These are phyloP conservation scores for Melanotaenia maccullochi DNA, from an alignment of 2,797 vertebrate species.

Conservation along the genomic window DNA sequence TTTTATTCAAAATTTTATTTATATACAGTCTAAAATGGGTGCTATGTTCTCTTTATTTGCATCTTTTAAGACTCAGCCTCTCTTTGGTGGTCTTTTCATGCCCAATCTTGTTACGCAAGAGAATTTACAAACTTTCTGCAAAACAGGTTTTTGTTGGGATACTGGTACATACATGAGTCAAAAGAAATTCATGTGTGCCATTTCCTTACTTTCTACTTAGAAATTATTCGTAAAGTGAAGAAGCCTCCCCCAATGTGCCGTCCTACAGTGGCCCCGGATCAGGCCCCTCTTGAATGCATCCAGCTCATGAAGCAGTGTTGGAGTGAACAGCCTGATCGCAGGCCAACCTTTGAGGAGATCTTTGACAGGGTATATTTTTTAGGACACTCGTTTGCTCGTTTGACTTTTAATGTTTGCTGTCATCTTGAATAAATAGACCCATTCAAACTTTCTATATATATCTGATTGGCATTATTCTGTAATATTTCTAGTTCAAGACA, in stretches of 20 bases:
- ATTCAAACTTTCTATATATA: background rate
- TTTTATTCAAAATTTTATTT: background rate
- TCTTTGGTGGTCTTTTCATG: background rate
- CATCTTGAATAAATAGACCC: background rate
- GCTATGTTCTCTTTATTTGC: background rate
- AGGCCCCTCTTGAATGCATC: slow-evolving; percentile 89
- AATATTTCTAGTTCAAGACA: slow-evolving; percentile 80
- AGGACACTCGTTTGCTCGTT: background rate
- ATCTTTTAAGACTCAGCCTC: background rate
- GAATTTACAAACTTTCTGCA: background rate
- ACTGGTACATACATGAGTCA: background rate
- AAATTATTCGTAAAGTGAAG: slow-evolving; percentile 88
- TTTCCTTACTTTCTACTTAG: slow-evolving; percentile 58
- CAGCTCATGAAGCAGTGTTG: slow-evolving; percentile 91
- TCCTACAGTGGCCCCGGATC: slow-evolving; percentile 87
- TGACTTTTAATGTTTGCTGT: background rate
- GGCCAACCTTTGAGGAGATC: slow-evolving; percentile 85
- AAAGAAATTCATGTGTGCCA: background rate
- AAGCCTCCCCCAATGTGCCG: slow-evolving; percentile 90
- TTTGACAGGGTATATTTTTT: slow-evolving; percentile 82
- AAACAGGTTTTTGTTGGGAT: background rate
- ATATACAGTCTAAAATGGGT: background rate
- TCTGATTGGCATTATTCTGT: background rate
- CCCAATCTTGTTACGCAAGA: background rate
- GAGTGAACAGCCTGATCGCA: slow-evolving; percentile 87